Conservation (phyloP, 2,113 vertebrate genomes). For the Solenodon paradoxus region DNA sequence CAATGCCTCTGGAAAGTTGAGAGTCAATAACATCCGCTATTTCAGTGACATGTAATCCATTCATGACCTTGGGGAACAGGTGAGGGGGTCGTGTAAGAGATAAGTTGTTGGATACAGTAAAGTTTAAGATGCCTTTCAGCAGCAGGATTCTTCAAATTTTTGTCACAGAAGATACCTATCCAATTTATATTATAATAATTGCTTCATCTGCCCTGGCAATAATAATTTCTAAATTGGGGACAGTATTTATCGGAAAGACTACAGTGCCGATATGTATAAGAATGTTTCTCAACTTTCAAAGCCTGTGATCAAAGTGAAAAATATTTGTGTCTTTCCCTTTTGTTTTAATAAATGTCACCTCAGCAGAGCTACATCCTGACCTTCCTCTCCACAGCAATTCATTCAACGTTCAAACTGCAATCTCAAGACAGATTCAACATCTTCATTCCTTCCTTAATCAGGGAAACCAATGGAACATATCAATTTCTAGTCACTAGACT, state of each 20-base stretch:
- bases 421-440: constrained; percentile 22
- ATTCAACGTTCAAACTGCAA: neutral
- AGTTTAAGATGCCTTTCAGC: neutral
- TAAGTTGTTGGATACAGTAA: neutral
- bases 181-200: neutral
- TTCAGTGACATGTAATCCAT: neutral
- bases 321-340: neutral
- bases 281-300: neutral
- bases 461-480: neutral
- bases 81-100: neutral
- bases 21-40: neutral
- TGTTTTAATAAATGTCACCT: neutral
- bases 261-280: neutral
- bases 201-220: neutral
- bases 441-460: neutral
- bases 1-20: neutral
- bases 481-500: neutral
- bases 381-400: neutral
- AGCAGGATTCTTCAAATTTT: neutral
- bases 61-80: too few species aligned
- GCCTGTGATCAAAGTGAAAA: neutral
- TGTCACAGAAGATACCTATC: neutral
- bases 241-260: neutral
- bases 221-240: neutral
- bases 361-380: neutral